Percentiles rank a stretch among this genome's conserved stretches.
Conservation (phyloP, 2,797 vertebrate genomes). For the Gallinago nigripennis region DNA sequence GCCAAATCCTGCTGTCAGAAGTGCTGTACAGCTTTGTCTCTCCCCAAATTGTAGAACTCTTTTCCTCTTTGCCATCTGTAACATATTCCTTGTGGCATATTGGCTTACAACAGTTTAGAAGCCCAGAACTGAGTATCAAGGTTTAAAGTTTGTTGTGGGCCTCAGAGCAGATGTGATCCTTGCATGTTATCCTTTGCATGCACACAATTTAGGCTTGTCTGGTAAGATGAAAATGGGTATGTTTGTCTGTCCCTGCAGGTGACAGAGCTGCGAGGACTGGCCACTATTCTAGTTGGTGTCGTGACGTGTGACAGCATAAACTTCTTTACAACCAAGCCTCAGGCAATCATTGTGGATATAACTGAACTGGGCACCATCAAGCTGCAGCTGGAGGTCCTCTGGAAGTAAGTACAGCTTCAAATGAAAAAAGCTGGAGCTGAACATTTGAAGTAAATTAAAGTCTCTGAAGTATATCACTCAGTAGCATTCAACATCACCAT, state of each 20-base stretch:
- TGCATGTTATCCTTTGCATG: background rate
- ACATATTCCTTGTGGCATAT: background rate
- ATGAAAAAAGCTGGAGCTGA: background rate
- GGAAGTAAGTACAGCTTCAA: constrained; percentile 85
- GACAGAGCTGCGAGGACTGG: constrained; percentile 90
- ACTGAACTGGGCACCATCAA: constrained; percentile 97
- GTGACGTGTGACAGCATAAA: constrained; percentile 88
- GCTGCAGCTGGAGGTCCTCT: constrained; percentile 91
- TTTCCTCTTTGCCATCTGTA: background rate
- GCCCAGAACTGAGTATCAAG: fast-evolving
- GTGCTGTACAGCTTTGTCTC: background rate
- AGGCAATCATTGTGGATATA: constrained; percentile 91
- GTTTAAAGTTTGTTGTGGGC: background rate
- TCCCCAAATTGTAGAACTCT: background rate
- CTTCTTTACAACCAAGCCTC: constrained; percentile 88
- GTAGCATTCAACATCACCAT: background rate
- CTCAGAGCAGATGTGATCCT: background rate
- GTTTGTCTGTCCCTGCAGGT: constrained; percentile 79
- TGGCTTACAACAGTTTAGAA: background rate
- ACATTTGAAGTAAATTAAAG: background rate
- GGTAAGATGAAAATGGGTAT: background rate
- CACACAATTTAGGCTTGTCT: background rate
- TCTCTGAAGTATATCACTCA: background rate
- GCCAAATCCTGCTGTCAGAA: background rate
- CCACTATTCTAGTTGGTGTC: constrained; percentile 87